Evolutionary conservation across 2,113 vertebrate genomes (phyloP).

Genomic region (Gavia stellata): DNA sequence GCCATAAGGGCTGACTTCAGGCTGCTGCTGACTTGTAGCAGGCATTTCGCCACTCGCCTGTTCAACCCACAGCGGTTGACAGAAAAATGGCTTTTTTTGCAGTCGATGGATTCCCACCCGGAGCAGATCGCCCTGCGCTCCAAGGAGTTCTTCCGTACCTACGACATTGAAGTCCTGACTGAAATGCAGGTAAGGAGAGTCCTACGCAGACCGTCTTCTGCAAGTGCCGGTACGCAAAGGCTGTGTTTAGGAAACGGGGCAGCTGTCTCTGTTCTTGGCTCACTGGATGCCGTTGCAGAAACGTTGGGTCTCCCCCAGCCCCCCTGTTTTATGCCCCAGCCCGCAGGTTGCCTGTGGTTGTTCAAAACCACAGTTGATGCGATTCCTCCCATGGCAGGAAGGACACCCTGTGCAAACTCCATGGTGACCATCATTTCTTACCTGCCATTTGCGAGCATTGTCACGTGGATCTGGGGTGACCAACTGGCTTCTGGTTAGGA

Average conservation of each 20-base stretch:
- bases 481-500: not conserved
- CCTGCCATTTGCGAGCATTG: not conserved
- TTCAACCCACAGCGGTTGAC: not conserved
- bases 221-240: not conserved
- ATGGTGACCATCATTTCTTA: not conserved
- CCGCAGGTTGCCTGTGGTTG: not conserved
- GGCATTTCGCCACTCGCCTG: not conserved
- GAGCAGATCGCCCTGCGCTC: slow-evolving; percentile 90
- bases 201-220: not conserved
- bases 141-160: slow-evolving; percentile 87
- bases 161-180: slow-evolving; percentile 90
- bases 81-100: not conserved
- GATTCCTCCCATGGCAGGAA: not conserved
- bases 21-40: too few species aligned
- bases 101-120: slow-evolving; percentile 92
- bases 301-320: accelerated
- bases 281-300: not conserved
- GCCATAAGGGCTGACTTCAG: not conserved
- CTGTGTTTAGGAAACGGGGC: not conserved
- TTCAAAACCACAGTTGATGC: not conserved
- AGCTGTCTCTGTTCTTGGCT: not conserved
- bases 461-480: not conserved
- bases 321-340: not conserved
- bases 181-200: slow-evolving; percentile 85
- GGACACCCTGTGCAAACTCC: not conserved